phyloP scores from a whole-genome alignment of 2,888 invertebrate species.

The Apamea sordens region DNA sequence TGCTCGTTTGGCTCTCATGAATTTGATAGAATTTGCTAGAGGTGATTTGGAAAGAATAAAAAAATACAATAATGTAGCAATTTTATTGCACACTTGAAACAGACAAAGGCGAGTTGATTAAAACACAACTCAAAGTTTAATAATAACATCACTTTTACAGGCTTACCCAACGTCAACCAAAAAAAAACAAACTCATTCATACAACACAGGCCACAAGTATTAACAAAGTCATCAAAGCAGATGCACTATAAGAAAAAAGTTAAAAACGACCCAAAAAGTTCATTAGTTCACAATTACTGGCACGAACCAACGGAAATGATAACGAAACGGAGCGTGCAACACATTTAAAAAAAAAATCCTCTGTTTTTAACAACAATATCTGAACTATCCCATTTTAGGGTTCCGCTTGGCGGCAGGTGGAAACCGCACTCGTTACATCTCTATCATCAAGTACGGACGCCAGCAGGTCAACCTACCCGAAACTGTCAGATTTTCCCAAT shows the following conservation, averaged over 20 bases:
- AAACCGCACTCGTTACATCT: conserved; percentile 64
- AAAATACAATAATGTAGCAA: too few relatives aligned
- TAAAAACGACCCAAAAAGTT: conserved; percentile 41
- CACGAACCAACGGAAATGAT: conserved; percentile 60
- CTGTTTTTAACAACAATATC: conserved; percentile 73
- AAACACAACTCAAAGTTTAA: not conserved
- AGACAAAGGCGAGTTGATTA: not conserved
- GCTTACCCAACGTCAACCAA: not conserved
- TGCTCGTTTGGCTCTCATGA: too few relatives aligned
- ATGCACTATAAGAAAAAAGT: conserved; percentile 27
- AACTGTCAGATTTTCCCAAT: too few relatives aligned
- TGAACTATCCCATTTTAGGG: conserved; percentile 73
- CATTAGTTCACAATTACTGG: conserved; percentile 54
- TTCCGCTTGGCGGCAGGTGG: conserved; percentile 68
- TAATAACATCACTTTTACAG: not conserved
- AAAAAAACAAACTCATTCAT: conserved; percentile 8
- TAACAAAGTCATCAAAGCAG: conserved; percentile 58
- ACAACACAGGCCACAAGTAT: conserved; percentile 24
- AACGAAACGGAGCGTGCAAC: conserved; percentile 64
- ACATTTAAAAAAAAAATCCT: conserved; percentile 76
- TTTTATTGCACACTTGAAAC: not conserved
- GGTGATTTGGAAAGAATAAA: not conserved
- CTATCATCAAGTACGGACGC: conserved; percentile 39
- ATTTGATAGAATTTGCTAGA: not conserved
- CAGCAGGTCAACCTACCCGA: too few relatives aligned